Evolutionary conservation across 2,113 vertebrate species (phyloP).

Genomic region (Ahaetulla prasina): DNA sequence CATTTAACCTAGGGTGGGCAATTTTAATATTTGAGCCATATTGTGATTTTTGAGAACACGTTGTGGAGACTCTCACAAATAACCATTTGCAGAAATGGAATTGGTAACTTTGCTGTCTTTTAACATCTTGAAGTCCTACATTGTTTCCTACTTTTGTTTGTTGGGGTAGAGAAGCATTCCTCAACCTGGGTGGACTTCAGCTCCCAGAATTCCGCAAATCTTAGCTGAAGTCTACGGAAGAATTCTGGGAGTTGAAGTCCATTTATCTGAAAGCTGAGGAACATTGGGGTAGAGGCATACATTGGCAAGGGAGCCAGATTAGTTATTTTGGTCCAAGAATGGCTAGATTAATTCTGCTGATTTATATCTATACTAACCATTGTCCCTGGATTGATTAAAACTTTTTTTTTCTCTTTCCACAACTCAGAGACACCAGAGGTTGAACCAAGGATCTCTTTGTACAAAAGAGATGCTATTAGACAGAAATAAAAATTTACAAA

Average conservation of each 20-base stretch:
- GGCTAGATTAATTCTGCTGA: not conserved
- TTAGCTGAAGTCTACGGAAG: not conserved
- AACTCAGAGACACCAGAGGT: not conserved
- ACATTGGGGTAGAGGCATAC: not conserved
- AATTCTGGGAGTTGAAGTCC: not conserved
- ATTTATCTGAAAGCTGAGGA: not conserved
- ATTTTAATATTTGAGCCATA: not conserved
- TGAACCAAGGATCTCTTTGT: not conserved
- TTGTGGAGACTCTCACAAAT: not conserved
- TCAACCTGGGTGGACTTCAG: not conserved
- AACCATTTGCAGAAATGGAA: not conserved
- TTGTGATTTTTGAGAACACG: not conserved
- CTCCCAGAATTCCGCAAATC: not conserved
- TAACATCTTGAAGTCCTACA: not conserved
- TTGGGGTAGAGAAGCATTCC: not conserved
- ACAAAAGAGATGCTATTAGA: not conserved
- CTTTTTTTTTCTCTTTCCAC: not conserved
- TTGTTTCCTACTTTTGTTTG: not conserved
- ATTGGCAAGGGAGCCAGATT: not conserved
- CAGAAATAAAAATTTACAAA: not conserved
- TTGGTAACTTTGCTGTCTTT: not conserved
- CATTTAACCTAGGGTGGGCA: not conserved
- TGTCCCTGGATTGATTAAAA: not conserved
- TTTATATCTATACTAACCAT: not conserved
- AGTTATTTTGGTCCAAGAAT: not conserved